phyloP scores from a whole-genome alignment of 2,113 vertebrate genomes.

The Cynopterus brachyotis region DNA sequence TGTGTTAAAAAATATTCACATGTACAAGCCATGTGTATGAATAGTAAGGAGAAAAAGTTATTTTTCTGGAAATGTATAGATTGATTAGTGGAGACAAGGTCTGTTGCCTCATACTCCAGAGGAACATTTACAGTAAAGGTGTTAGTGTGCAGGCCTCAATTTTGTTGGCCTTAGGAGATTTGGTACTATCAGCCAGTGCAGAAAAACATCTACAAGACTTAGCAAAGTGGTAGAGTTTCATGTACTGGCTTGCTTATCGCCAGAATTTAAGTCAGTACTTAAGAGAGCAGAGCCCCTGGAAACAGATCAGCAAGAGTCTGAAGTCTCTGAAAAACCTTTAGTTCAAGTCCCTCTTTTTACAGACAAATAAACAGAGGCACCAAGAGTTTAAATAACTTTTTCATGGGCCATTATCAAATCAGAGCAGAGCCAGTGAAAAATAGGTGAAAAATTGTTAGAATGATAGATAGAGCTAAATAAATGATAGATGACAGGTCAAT shows the following conservation, averaged over 20 bases:
- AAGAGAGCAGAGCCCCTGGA: not conserved
- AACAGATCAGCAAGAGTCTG: not conserved
- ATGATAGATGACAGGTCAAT: no score
- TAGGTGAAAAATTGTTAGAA: not conserved
- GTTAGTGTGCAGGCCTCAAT: not conserved
- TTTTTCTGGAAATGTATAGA: not conserved
- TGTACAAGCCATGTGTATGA: not conserved
- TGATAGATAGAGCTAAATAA: not conserved
- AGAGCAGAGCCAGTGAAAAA: not conserved
- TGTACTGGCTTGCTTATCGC: not conserved
- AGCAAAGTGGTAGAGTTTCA: not conserved
- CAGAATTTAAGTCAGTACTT: not conserved
- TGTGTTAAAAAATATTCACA: not conserved
- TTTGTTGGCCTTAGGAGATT: not conserved
- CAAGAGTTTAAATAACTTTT: not conserved
- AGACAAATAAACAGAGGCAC: not conserved
- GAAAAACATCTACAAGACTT: not conserved
- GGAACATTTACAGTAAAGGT: no score
- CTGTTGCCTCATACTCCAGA: fast-evolving
- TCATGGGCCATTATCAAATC: not conserved
- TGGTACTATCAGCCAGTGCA: not conserved
- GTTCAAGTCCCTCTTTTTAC: not conserved
- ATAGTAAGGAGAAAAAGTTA: not conserved
- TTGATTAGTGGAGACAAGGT: not conserved
- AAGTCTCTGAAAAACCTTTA: not conserved